Evolutionary conservation across 2,888 invertebrate species (phyloP).

Genomic region (Gryllus longicercus): DNA sequence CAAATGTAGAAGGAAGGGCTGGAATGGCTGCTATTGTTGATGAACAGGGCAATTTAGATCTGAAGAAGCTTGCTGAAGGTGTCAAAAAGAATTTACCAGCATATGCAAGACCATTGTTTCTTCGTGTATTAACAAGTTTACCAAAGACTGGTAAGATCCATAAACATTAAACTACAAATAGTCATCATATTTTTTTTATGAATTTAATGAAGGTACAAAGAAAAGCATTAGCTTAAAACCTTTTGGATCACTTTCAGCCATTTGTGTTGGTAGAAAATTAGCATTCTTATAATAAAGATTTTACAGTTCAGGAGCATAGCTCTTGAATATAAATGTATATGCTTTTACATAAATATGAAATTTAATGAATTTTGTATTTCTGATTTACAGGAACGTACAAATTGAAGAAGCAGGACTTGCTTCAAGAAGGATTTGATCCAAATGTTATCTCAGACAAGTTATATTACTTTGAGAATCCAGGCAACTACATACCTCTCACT

Average conservation of each 20-base stretch:
- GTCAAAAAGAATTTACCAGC: conserved; percentile 68
- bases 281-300: not conserved
- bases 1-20: conserved; percentile 80
- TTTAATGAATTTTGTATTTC: conserved; percentile 23
- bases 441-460: conserved; percentile 68
- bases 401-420: conserved; percentile 88
- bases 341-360: not conserved
- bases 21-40: conserved; percentile 96
- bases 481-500: conserved; percentile 68
- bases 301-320: not conserved
- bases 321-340: not conserved
- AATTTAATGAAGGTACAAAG: no score
- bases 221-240: no score
- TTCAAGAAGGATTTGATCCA: conserved; percentile 84
- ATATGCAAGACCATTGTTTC: conserved; percentile 87
- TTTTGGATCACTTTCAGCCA: no score
- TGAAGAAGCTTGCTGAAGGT: conserved; percentile 58
- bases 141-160: conserved; percentile 77
- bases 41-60: conserved; percentile 62
- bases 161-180: no score
- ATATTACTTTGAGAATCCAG: conserved; percentile 67
- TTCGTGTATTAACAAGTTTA: conserved; percentile 76
- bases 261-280: no score
- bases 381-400: conserved; percentile 84
- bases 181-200: no score